These are phyloP conservation scores for Latrodectus geometricus DNA, from an alignment of 1,140 invertebrate genomes.

Conservation along the genomic window DNA sequence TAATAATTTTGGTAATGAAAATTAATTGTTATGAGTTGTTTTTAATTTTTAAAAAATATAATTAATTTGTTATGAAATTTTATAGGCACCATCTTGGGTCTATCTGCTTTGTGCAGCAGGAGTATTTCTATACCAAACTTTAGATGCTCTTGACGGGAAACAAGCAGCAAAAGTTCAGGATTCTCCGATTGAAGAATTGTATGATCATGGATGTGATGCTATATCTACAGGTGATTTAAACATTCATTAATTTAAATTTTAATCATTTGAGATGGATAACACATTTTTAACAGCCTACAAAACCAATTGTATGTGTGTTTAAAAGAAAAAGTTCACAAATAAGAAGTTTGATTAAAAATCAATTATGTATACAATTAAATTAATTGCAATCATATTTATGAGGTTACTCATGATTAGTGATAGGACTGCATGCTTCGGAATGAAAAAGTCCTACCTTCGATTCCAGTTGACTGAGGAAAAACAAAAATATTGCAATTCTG, in stretches of 20 bases:
- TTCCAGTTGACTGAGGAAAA: too few relatives aligned
- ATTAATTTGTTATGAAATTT: neutral
- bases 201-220: constrained; percentile 75
- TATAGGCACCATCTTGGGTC: constrained; percentile 71
- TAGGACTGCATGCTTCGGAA: too few relatives aligned
- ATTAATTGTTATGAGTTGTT: neutral
- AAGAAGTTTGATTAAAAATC: too few relatives aligned
- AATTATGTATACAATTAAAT: too few relatives aligned
- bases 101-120: constrained; percentile 71
- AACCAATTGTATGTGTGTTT: constrained; percentile 10
- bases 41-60: neutral
- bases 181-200: constrained; percentile 73
- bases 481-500: too few relatives aligned
- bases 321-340: neutral
- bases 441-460: too few relatives aligned
- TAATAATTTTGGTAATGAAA: neutral
- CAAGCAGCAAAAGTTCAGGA: constrained; percentile 73
- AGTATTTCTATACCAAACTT: constrained; percentile 74
- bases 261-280: neutral
- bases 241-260: neutral
- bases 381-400: too few relatives aligned
- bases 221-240: constrained; percentile 64
- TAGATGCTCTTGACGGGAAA: constrained; percentile 76
- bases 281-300: neutral
- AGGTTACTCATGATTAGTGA: too few relatives aligned